These are phyloP conservation scores for Acanthurus leucopareius DNA, from an alignment of 2,797 vertebrate species.

Conservation along the genomic window DNA sequence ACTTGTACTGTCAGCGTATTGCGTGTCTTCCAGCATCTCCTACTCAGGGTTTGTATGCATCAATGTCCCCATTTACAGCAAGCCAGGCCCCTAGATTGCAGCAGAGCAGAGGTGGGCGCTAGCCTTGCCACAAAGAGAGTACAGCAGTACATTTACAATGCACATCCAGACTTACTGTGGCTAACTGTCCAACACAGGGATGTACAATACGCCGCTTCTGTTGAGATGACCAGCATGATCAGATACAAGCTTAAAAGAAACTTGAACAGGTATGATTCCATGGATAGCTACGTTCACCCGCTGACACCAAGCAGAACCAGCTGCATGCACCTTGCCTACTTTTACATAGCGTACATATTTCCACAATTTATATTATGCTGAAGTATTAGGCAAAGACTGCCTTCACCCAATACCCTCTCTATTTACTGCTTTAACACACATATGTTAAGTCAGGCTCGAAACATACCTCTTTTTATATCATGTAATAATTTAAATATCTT, in stretches of 20 bases:
- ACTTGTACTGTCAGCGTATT: not conserved
- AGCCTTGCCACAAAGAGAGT: slow-evolving; percentile 88
- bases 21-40: not conserved
- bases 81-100: slow-evolving; percentile 74
- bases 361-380: slow-evolving; percentile 45
- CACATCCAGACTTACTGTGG: slow-evolving; percentile 86
- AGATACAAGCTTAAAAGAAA: slow-evolving; percentile 68
- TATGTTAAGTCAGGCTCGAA: not conserved
- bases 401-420: not conserved
- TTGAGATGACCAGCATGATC: slow-evolving; percentile 84
- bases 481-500: not conserved
- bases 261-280: slow-evolving; percentile 11
- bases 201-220: slow-evolving; percentile 90
- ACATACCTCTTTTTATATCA: not conserved
- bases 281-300: slow-evolving; percentile 19
- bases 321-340: slow-evolving; percentile 68
- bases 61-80: slow-evolving; percentile 54
- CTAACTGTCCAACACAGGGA: slow-evolving; percentile 86
- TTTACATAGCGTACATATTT: slow-evolving; percentile 71
- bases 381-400: not conserved
- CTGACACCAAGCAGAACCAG: slow-evolving; percentile 39
- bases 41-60: not conserved
- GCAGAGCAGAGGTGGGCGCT: slow-evolving; percentile 71
- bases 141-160: slow-evolving; percentile 61
- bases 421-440: not conserved